Base-by-base conservation (phyloP, 2,888 invertebrate species). In the Hypolimnas misippus region DNA sequence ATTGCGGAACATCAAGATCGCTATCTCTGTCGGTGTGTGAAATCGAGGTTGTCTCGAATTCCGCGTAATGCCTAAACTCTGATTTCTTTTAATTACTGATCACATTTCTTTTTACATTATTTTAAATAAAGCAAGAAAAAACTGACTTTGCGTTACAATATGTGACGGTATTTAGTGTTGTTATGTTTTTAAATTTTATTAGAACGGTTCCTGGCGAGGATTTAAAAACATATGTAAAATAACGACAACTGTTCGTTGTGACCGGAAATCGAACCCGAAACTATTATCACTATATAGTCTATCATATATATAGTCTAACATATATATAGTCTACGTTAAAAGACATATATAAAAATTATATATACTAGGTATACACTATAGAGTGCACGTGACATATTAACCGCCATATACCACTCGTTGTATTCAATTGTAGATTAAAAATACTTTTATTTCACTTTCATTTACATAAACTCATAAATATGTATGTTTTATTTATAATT, bases 21-120 rank as follows among this genome's bases (percentile, higher is more conserved):
- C 61, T 74, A 78, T 76, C 76, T 67, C 68, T 62, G 69, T 61
- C 68, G n/a, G n/a, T n/a, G n/a, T 70, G 70, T 72, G 70, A 70
- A 73, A 74, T 71, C 70, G 66, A 71, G 70, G 72, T 74, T 72
- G 55, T 46, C 21, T 56, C 29, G 44, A 55, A 61, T 55, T 61
- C 54, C 46, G 50, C 50, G 10, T 25, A 33, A 59, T 33, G 59
- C 33, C 59, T 50, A 57, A 62, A 59, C 55, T 66, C 63, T 60
- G 60, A 54, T 33, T 66, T 17, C 54, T 19, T 57, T 55, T 66
- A 66, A 63, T 57, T 60, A 52, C 17, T 10, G 10, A 25, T 54
- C 25, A 54, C 35, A 16, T 17, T 17, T 46, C 2, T 8, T 25
- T n/a, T 49, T 25, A 49, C 16, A 1, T 25, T 19, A n/a, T 19